Percentiles rank a stretch among this genome's conserved stretches.
These are phyloP conservation scores for Acleris laterana DNA, from an alignment of 2,888 invertebrate genomes.

Conservation along the genomic window DNA sequence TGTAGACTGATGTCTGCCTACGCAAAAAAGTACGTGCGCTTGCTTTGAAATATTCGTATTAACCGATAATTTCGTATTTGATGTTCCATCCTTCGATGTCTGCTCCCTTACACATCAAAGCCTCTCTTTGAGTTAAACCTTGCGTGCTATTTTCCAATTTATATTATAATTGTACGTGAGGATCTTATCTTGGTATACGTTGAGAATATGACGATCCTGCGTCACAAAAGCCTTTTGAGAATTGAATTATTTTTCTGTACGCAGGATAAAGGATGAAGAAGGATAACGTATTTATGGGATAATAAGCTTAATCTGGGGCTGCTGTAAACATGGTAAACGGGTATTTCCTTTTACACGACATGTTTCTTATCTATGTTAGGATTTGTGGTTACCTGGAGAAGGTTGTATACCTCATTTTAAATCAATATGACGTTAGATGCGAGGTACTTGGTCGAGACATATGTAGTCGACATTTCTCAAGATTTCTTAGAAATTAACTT, in stretches of 20 bases:
- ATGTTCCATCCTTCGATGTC: constrained; percentile 22
- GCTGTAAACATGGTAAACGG: constrained; percentile 13
- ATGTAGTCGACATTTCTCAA: too few species aligned
- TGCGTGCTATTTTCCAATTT: constrained; percentile 38
- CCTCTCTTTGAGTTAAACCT: constrained; percentile 22
- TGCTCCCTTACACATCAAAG: constrained; percentile 33
- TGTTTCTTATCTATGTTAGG: neutral
- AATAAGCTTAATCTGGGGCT: constrained; percentile 18
- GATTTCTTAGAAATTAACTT: too few species aligned
- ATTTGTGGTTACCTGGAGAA: too few species aligned
- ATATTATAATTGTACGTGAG: constrained; percentile 30
- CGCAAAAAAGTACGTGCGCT: neutral
- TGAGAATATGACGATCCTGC: constrained; percentile 24
- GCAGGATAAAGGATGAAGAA: neutral
- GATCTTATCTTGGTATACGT: constrained; percentile 20
- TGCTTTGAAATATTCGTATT: constrained; percentile 15
- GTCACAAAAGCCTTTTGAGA: constrained; percentile 25
- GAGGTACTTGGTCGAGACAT: too few species aligned
- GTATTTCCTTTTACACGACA: neutral
- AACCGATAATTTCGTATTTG: constrained; percentile 28
- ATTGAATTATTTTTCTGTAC: constrained; percentile 27
- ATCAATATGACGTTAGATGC: too few species aligned
- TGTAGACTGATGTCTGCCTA: too few species aligned
- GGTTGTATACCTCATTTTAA: too few species aligned
- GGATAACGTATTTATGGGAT: constrained; percentile 25